Percentiles rank a stretch among this genome's conserved stretches.
These are phyloP conservation scores for Echinops telfairi DNA, from an alignment of 2,113 vertebrate genomes.

Conservation along the genomic window DNA sequence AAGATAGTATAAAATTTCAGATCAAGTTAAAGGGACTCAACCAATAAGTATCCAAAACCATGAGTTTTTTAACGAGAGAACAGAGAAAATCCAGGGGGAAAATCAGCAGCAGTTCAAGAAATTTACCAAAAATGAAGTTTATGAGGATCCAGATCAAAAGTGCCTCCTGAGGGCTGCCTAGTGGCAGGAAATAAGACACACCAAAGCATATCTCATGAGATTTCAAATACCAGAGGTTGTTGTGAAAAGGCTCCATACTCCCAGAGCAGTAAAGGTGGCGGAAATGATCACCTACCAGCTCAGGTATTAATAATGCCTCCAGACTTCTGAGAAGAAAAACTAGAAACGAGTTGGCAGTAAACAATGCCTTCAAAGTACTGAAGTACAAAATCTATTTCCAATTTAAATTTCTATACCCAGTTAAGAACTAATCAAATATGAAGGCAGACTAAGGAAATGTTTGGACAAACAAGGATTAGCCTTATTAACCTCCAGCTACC, in stretches of 20 bases:
- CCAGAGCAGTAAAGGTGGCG: not conserved
- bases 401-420: conserved; percentile 52
- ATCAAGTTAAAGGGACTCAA: not conserved
- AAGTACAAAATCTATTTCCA: conserved; percentile 44
- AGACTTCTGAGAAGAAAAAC: conserved; percentile 18
- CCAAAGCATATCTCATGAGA: not conserved
- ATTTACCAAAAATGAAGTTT: not conserved
- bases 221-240: not conserved
- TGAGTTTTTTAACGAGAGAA: too few relatives aligned
- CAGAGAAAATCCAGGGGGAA: not conserved
- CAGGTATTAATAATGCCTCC: not conserved
- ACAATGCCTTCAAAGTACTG: not conserved
- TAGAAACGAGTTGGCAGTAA: not conserved
- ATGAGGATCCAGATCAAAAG: not conserved
- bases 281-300: not conserved
- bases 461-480: not conserved
- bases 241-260: not conserved
- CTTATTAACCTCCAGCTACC: not conserved
- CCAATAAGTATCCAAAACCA: too few relatives aligned
- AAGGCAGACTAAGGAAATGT: not conserved
- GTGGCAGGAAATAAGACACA: conserved; percentile 15
- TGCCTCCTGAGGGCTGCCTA: not conserved
- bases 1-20: not conserved
- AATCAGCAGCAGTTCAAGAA: conserved; percentile 38
- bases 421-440: conserved; percentile 4